phyloP scores from a whole-genome alignment of 1,140 invertebrate species.

The Cecropterus lyciades region DNA sequence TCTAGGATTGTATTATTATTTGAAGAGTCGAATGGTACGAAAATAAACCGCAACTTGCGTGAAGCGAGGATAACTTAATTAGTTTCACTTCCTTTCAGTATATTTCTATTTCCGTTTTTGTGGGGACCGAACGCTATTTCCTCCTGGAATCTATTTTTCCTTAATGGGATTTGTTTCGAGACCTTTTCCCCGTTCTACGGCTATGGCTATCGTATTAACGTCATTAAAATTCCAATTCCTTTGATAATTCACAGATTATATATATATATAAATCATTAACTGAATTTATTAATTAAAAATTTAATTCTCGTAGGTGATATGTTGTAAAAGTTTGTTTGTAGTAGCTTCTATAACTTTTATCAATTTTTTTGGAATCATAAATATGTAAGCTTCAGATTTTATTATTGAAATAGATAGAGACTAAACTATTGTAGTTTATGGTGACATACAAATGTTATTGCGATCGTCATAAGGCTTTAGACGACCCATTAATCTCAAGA shows the following conservation, averaged over 20 bases:
- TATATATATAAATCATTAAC: neutral
- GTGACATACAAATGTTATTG: slow-evolving; percentile 5
- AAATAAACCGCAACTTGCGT: slow-evolving; percentile 75
- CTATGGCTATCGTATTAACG: slow-evolving; percentile 45
- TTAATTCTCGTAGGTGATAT: too few relatives aligned
- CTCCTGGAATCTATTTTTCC: slow-evolving; percentile 73
- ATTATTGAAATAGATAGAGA: too few relatives aligned
- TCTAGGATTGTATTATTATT: slow-evolving; percentile 71
- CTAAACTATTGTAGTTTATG: neutral
- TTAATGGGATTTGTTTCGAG: slow-evolving; percentile 72
- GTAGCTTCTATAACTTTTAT: too few relatives aligned
- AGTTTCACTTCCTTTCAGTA: slow-evolving; percentile 80
- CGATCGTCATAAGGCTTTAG: slow-evolving; percentile 14
- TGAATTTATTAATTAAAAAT: too few relatives aligned
- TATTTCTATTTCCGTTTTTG: slow-evolving; percentile 82
- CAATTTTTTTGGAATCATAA: too few relatives aligned
- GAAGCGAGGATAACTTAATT: slow-evolving; percentile 81
- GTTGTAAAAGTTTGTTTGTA: too few relatives aligned
- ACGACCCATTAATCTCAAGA: slow-evolving; percentile 10
- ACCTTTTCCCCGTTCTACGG: slow-evolving; percentile 45
- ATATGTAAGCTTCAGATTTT: too few relatives aligned
- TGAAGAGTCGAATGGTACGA: slow-evolving; percentile 65
- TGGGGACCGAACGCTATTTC: slow-evolving; percentile 69
- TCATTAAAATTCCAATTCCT: slow-evolving; percentile 56
- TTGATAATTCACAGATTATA: neutral